Evolutionary conservation across 2,797 vertebrate species (phyloP).

Genomic region (Hapalemur alaotrensis): DNA sequence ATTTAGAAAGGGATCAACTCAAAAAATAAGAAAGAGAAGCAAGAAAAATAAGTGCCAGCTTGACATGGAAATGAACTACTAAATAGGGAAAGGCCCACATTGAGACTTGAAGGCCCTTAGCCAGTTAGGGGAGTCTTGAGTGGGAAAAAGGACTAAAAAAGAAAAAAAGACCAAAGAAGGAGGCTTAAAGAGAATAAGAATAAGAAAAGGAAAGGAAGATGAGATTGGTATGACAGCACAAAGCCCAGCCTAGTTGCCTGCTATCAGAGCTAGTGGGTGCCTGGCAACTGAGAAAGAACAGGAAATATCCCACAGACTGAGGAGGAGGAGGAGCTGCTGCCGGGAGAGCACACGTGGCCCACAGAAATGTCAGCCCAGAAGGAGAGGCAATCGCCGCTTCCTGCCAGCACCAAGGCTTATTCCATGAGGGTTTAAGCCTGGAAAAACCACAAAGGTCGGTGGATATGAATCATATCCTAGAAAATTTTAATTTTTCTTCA

Average conservation of each 20-base stretch:
- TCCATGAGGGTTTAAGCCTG: background rate
- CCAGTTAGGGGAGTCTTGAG: background rate
- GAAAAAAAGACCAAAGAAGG: background rate
- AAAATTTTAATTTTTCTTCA: conserved; percentile 8
- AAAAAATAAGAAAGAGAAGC: background rate
- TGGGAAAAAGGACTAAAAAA: background rate
- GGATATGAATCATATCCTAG: background rate
- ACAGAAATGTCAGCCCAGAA: background rate
- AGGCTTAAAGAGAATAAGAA: background rate
- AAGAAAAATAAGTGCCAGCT: background rate
- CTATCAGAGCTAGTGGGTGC: background rate
- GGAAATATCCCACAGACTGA: background rate
- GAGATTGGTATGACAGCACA: background rate
- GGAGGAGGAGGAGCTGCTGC: background rate
- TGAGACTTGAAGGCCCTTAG: background rate
- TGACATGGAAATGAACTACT: background rate
- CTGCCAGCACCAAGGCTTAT: background rate
- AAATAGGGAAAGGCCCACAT: background rate
- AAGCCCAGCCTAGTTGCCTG: background rate
- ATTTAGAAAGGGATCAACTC: background rate
- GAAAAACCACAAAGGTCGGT: background rate
- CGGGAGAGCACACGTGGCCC: background rate
- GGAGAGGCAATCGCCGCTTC: background rate
- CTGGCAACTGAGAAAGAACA: conserved; percentile 17
- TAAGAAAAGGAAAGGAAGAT: background rate